These are phyloP conservation scores for Opisthograptis luteolata DNA, from an alignment of 2,888 invertebrate species.

Conservation along the genomic window DNA sequence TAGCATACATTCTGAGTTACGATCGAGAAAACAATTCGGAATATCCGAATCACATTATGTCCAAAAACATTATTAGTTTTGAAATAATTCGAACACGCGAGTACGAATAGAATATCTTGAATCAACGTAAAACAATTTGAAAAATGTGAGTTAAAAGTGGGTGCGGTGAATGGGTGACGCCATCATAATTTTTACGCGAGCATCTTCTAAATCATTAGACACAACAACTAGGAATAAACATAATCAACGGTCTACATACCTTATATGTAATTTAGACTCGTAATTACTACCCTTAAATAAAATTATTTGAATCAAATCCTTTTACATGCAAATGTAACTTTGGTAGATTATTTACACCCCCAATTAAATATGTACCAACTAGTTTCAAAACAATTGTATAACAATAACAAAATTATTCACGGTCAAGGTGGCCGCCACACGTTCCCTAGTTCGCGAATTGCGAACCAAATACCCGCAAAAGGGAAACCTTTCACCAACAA, in stretches of 20 bases:
- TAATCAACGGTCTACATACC: slow-evolving; percentile 9
- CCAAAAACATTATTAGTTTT: not conserved
- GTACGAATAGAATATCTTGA: not conserved
- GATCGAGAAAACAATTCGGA: not conserved
- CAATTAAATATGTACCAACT: too few relatives aligned
- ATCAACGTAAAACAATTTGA: slow-evolving; percentile 1
- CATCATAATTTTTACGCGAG: not conserved
- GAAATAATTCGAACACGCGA: not conserved
- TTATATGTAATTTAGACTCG: too few relatives aligned
- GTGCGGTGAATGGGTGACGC: slow-evolving; percentile 13
- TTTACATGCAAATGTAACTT: not conserved
- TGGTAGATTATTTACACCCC: too few relatives aligned
- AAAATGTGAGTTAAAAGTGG: slow-evolving; percentile 4
- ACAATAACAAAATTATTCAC: slow-evolving; percentile 11
- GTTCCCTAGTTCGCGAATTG: slow-evolving; percentile 11
- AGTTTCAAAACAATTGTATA: not conserved
- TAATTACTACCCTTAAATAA: too few relatives aligned
- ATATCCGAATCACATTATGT: not conserved
- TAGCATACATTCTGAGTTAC: slow-evolving; percentile 4
- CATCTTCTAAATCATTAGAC: not conserved
- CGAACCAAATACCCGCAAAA: not conserved
- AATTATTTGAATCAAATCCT: too few relatives aligned
- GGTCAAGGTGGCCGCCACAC: slow-evolving; percentile 8
- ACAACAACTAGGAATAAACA: slow-evolving; percentile 1
- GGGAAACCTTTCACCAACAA: slow-evolving; percentile 6